Evolutionary conservation across 2,113 vertebrate species (phyloP).

Genomic region (Scomber colias): DNA sequence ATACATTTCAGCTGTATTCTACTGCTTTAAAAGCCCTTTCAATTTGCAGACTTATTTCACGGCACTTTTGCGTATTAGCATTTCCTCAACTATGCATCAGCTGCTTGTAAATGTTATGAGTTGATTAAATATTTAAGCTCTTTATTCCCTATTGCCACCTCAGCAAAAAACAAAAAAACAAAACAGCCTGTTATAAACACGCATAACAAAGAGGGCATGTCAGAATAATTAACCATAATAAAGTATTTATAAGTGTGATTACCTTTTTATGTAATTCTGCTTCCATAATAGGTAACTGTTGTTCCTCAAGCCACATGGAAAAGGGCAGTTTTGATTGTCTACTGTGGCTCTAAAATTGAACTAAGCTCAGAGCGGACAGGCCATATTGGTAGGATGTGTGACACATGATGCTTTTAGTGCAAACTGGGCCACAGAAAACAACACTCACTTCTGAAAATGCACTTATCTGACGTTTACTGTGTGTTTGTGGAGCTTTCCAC

Average conservation of each 20-base stretch:
- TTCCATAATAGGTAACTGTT: conserved; percentile 26
- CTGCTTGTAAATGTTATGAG: conserved; percentile 47
- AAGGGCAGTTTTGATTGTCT: conserved; percentile 7
- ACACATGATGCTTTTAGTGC: conserved; percentile 42
- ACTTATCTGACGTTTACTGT: conserved; percentile 32
- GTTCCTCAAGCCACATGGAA: conserved; percentile 3
- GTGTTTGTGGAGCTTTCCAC: conserved; percentile 12
- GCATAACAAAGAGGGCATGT: conserved; percentile 31
- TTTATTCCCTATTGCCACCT: conserved; percentile 26
- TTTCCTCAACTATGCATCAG: conserved; percentile 26
- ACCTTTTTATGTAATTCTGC: conserved; percentile 50
- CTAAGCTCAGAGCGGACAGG: not conserved
- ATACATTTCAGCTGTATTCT: not conserved
- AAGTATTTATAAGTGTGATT: conserved; percentile 58
- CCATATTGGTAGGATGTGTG: conserved; percentile 28
- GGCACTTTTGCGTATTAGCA: conserved; percentile 25
- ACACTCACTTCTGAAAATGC: conserved; percentile 26
- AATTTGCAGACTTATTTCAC: conserved; percentile 21
- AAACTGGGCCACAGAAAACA: conserved; percentile 14
- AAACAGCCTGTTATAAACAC: conserved; percentile 23
- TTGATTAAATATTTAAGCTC: conserved; percentile 53
- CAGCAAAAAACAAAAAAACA: not conserved
- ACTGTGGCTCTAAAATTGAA: conserved; percentile 15
- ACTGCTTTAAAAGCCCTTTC: not conserved
- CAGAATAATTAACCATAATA: conserved; percentile 52